Base-by-base conservation (phyloP, 2,113 vertebrate species). In the Xyrauchen texanus region DNA sequence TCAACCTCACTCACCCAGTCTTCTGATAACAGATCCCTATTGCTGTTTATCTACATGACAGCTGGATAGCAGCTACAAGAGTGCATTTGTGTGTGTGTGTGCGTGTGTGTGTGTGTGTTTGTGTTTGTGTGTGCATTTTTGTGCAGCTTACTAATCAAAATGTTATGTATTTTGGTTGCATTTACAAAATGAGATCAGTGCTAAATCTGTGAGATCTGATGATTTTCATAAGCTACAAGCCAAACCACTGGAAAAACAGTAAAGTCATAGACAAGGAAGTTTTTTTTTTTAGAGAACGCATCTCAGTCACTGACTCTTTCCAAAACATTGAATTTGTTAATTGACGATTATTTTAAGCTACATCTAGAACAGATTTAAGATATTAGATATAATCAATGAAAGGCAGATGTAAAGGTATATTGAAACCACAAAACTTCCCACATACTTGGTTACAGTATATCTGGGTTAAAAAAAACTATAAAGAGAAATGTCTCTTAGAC, bases 21-120 rank as follows among this genome's bases (percentile, higher is more conserved):
- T 15, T 6, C 46, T 80, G 77, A 83, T 80, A 84, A 84, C 66
- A 77, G 77, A 63, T 63, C 62, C 46, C 21, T 34, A 34, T 34
- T 34, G 21, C 21, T 34, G 21, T 16, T 51, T 9, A 67, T 72
- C 60, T 67, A 55, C 10, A 42, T 53, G 16, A 79, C 9, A 69
- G n/a, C 60, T 77, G 76, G 44, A 46, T 8, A 55, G 10, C 42
- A 67, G 8, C 15, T 8, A 67, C n/a, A 67, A 67, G 45, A 9
- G 45, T 67, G 67, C 34, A 34, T 62, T 15, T 46, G 47, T 63
- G 34, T 64, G 42, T 72, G 7, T 62, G 10, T 63, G 65, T 52
- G 44, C 70, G 12, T 82, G 46, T 73, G 12, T 66, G 63, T 7
- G n/a, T 53, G n/a, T 45, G 16, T 12, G 10, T n/a, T n/a, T 82